phyloP scores from a whole-genome alignment of 2,113 vertebrate species.

The Ranitomeya imitator region DNA sequence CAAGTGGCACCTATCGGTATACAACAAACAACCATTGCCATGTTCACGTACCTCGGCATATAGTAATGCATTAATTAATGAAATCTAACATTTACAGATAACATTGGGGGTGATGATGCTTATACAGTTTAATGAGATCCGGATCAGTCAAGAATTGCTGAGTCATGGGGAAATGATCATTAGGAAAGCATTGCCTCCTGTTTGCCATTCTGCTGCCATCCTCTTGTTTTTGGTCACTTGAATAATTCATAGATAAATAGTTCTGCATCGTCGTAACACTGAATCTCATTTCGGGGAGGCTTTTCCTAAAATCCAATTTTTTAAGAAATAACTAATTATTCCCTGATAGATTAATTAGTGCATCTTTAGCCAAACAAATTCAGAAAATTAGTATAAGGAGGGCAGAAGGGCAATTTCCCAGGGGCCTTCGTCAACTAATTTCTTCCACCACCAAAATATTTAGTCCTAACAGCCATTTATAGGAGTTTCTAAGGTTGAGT shows the following conservation, averaged over 20 bases:
- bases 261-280: too few species aligned
- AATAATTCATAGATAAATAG: not conserved
- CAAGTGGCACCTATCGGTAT: not conserved
- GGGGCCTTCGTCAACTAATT: not conserved
- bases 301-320: not conserved
- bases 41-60: too few species aligned
- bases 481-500: not conserved
- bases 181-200: not conserved
- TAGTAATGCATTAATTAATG: too few species aligned
- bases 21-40: too few species aligned
- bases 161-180: not conserved
- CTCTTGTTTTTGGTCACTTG: not conserved
- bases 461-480: not conserved
- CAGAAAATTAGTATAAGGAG: not conserved
- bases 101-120: not conserved
- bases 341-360: not conserved
- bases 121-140: not conserved
- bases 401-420: not conserved
- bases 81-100: not conserved
- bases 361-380: not conserved
- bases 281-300: too few species aligned
- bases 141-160: not conserved
- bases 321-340: not conserved
- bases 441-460: too few species aligned
- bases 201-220: not conserved